Evolutionary conservation across 2,888 invertebrate species (phyloP).

Genomic region (Eupithecia insigniata): DNA sequence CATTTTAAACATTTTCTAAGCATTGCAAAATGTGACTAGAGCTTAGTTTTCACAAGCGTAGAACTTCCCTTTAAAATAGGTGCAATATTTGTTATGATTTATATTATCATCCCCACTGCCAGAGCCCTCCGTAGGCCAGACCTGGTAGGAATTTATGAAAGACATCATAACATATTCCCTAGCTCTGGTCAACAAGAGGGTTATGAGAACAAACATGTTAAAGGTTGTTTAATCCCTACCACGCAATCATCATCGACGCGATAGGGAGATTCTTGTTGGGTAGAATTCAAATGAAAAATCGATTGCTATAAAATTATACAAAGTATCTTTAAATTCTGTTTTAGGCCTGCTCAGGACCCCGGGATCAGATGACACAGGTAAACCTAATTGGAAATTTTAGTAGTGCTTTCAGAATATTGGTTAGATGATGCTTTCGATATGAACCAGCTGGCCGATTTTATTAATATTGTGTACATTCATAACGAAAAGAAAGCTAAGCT

Average conservation of each 20-base stretch:
- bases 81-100: background rate
- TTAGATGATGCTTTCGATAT: slow-evolving; percentile 47
- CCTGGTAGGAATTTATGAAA: background rate
- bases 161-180: background rate
- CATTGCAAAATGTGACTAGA: background rate
- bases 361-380: slow-evolving; percentile 75
- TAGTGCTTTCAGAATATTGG: slow-evolving; percentile 51
- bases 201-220: background rate
- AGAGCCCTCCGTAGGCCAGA: background rate
- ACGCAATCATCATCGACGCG: background rate
- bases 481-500: background rate
- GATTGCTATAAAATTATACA: slow-evolving; percentile 66
- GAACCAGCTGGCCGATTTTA: slow-evolving; percentile 1
- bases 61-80: background rate
- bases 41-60: background rate
- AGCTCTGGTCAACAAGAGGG: background rate
- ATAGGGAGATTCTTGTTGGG: slow-evolving; percentile 24
- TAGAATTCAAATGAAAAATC: slow-evolving; percentile 58
- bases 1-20: background rate
- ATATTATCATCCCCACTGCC: background rate
- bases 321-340: slow-evolving; percentile 76
- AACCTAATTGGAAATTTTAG: slow-evolving; percentile 53
- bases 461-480: background rate
- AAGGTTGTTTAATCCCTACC: background rate
- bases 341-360: slow-evolving; percentile 76